These are phyloP conservation scores for Cephus sareptanus DNA, from an alignment of 2,888 invertebrate genomes.

Conservation along the genomic window DNA sequence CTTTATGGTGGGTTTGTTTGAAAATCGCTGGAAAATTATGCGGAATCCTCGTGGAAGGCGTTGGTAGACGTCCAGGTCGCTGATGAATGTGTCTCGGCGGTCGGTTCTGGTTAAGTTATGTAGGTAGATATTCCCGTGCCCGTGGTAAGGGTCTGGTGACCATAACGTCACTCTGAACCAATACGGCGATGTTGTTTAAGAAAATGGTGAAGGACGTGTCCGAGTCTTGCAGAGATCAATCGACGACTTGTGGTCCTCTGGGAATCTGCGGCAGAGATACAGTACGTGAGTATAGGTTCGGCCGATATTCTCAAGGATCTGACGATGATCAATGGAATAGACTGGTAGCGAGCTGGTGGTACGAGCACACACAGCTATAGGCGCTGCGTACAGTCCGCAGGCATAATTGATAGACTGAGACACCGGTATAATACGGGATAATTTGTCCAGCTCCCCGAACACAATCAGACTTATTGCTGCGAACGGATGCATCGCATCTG, in stretches of 20 bases:
- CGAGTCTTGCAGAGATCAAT: background rate
- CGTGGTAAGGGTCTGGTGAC: background rate
- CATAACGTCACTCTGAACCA: background rate
- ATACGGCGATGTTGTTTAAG: background rate
- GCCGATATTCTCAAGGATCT: slow-evolving; percentile 19
- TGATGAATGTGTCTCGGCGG: slow-evolving; percentile 24
- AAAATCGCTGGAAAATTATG: slow-evolving; percentile 53
- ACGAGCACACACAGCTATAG: slow-evolving; percentile 10
- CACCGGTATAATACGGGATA: slow-evolving; percentile 61
- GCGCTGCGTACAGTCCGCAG: slow-evolving; percentile 11
- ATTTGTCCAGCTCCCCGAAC: slow-evolving; percentile 62
- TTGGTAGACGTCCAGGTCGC: slow-evolving; percentile 8
- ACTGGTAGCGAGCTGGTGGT: slow-evolving; percentile 44
- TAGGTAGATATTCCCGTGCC: background rate
- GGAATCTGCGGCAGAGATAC: background rate
- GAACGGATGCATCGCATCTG: slow-evolving; percentile 64
- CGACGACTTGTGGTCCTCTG: background rate
- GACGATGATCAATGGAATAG: slow-evolving; percentile 61
- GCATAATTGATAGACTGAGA: slow-evolving; percentile 63
- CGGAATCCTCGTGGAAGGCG: slow-evolving; percentile 34
- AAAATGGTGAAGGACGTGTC: background rate
- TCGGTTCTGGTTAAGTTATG: background rate
- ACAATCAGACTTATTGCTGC: slow-evolving; percentile 65
- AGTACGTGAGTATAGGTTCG: background rate
- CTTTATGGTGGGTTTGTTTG: slow-evolving; percentile 41